Conservation (phyloP, 2,888 invertebrate genomes). For the Tipula vernalis region DNA sequence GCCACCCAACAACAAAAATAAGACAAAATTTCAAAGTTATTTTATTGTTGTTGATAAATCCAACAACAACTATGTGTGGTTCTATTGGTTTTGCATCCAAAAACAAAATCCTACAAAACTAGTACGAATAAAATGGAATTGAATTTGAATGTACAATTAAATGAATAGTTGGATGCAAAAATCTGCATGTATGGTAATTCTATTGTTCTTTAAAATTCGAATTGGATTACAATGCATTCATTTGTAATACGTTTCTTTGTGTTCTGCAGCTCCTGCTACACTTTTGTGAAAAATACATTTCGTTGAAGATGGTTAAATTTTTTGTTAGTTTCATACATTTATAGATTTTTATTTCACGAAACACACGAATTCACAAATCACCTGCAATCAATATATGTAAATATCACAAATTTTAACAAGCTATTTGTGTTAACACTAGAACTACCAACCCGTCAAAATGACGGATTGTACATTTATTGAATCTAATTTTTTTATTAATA, state of each 20-base stretch:
- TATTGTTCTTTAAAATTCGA: neutral
- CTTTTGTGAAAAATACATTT: neutral
- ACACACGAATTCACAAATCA: neutral
- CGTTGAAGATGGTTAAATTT: neutral
- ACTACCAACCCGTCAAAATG: no score
- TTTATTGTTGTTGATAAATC: neutral
- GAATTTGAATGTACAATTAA: neutral
- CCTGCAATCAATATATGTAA: neutral
- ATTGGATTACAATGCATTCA: neutral
- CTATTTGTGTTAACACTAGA: no score
- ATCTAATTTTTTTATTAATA: no score
- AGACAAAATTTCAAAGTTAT: neutral
- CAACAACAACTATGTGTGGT: neutral
- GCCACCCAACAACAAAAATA: neutral
- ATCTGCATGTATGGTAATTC: neutral
- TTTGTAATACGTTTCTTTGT: neutral
- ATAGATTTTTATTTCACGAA: neutral
- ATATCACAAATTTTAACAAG: neutral
- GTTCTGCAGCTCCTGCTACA: neutral
- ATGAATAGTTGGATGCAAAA: neutral
- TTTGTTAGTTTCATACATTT: neutral
- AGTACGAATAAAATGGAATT: neutral
- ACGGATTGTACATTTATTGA: no score
- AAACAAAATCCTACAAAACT: neutral
- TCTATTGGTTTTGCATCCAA: neutral